A percentile compares a stretch with the other conserved stretches of the same genome.
Evolutionary conservation across 92 coral and sea anemone genomes (phyloP).

Genomic region (Porites divaricata): DNA sequence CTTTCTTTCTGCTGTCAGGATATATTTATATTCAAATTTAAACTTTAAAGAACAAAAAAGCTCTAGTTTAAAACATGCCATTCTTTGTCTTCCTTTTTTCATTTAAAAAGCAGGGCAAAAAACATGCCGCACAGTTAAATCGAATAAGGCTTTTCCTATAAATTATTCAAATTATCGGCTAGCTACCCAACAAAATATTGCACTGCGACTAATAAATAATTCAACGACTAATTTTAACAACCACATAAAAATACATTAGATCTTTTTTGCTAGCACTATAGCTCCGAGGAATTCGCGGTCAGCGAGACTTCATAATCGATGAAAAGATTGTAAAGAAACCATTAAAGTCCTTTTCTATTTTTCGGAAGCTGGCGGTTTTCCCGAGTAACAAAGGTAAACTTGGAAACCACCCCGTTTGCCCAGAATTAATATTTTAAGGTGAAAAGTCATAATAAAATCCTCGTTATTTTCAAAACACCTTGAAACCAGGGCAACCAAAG

Average conservation of each 20-base stretch:
- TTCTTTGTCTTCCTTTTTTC: background rate
- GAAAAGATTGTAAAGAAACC: background rate
- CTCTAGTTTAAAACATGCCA: background rate
- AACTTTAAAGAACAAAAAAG: too few relatives aligned
- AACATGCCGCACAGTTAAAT: conserved; percentile 1
- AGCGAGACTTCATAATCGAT: background rate
- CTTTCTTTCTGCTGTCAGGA: background rate
- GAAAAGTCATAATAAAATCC: conserved; percentile 36
- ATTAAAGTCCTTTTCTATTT: background rate
- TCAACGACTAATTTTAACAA: conserved; percentile 7
- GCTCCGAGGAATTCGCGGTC: background rate
- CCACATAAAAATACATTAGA: background rate
- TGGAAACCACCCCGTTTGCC: background rate
- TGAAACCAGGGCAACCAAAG: conserved; percentile 25
- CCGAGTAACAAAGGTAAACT: background rate
- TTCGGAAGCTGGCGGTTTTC: background rate
- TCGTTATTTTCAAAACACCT: conserved; percentile 22
- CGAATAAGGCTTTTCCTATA: conserved; percentile 15
- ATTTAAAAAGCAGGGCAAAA: background rate
- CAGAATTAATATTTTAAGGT: background rate
- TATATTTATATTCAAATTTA: too few relatives aligned
- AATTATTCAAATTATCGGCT: conserved; percentile 25
- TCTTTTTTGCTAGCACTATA: too few relatives aligned
- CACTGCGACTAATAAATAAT: conserved; percentile 24
- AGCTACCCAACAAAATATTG: conserved; percentile 2